These are phyloP conservation scores for Oreocharis arfaki DNA, from an alignment of 2,113 vertebrate species.

Conservation along the genomic window DNA sequence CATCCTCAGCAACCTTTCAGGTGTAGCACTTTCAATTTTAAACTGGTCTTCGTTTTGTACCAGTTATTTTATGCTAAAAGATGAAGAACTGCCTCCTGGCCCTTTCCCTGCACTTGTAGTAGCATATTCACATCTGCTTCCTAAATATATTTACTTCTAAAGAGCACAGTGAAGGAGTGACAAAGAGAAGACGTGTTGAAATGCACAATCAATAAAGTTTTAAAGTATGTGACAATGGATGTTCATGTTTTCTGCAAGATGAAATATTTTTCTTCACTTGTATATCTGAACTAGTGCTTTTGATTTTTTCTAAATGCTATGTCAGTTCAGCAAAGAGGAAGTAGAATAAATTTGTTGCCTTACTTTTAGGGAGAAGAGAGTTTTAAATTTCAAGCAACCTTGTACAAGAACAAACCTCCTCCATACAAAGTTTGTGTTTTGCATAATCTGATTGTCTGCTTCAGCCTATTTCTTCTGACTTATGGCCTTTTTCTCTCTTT, in stretches of 20 bases:
- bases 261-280: not conserved
- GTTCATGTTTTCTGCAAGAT: not conserved
- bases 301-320: not conserved
- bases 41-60: not conserved
- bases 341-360: constrained; percentile 3
- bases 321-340: not conserved
- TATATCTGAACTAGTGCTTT: not conserved
- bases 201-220: not conserved
- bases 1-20: not conserved
- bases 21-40: not conserved
- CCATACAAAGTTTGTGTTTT: constrained; percentile 73
- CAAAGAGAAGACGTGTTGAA: not conserved
- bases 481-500: constrained; percentile 66
- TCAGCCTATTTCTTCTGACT: constrained; percentile 67
- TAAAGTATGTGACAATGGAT: not conserved
- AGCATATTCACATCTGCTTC: not conserved
- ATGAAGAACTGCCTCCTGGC: not conserved
- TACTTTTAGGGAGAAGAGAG: not conserved
- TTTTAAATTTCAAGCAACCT: constrained; percentile 68
- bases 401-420: constrained; percentile 51
- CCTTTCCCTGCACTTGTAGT: not conserved
- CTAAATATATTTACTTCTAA: not conserved
- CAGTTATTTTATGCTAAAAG: not conserved
- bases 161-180: not conserved
- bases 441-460: constrained; percentile 74